These are phyloP conservation scores for Calameuta idolon DNA, from an alignment of 2,888 invertebrate genomes.

Conservation along the genomic window DNA sequence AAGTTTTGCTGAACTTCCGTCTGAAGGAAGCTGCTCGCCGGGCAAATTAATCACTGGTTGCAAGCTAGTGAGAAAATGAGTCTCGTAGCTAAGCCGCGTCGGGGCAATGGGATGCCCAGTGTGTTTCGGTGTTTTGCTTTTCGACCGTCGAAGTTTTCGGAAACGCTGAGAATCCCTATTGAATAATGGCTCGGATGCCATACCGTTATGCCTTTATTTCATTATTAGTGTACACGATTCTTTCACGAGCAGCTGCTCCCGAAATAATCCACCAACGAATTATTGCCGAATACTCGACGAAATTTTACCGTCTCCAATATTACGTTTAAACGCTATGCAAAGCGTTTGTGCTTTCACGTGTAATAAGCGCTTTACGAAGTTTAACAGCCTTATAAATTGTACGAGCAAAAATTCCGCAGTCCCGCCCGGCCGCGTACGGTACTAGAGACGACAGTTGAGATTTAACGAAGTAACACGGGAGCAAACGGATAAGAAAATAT, in stretches of 20 bases:
- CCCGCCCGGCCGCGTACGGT: background rate
- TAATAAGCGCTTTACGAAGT: background rate
- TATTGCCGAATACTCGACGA: conserved; percentile 28
- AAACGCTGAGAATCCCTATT: background rate
- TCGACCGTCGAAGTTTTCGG: background rate
- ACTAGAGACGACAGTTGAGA: background rate
- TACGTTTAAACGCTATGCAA: background rate
- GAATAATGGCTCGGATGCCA: background rate
- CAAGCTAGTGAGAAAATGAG: background rate
- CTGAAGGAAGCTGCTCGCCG: background rate
- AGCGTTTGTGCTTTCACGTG: background rate
- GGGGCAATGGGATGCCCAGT: background rate
- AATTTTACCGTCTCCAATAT: conserved; percentile 32
- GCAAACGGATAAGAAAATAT: background rate
- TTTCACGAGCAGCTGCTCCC: conserved; percentile 35
- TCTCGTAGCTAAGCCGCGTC: background rate
- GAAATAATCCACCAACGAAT: conserved; percentile 37
- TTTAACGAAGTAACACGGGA: background rate
- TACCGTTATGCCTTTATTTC: background rate
- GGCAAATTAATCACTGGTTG: background rate
- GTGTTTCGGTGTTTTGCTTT: background rate
- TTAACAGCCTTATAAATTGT: background rate
- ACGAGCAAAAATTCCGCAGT: background rate
- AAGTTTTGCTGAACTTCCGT: background rate
- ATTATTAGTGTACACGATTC: conserved; percentile 35